Evolutionary conservation across 2,888 invertebrate genomes (phyloP), one percentile per base, ranked within the genome.

Genomic region (Trissolcus japonicus): DNA sequence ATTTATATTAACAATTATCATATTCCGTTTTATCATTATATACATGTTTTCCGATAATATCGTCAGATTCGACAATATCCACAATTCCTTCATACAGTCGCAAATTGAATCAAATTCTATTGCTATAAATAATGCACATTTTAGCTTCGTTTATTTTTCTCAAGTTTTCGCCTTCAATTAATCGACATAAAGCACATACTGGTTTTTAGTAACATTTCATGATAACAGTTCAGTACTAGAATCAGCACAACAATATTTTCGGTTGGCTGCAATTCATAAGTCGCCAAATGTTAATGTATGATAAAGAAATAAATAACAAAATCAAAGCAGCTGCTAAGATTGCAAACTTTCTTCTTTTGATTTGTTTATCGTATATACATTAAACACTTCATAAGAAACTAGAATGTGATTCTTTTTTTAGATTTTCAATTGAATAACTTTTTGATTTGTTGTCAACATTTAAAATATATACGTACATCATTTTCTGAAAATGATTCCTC

Each of bases 301-400:
- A 35, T n/a, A 35, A 35, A 35, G 6, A 1, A 35, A 35, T 35
- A 1, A 35, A 35, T 6, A 35, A 35, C 9, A 9, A 35, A 35
- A 35, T 11, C 2, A 35, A 11, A 35, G 35, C 11, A 35, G 35
- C 11, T 35, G 35, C 35, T 35, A 35, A 25, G 6, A 35, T 35
- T 9, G 35, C 35, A 35, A 35, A 11, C 9, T 11, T 1, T 35
- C 6, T 2, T 35, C 46, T n/a, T 16, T 46, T 46, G 14, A 7
- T 14, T 46, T 46, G 46, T 14, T 16, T 14, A 7, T 48, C 6
- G 16, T 60, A 60, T 60, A 7, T 35, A 61, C 51, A 61, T 14
- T 46, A 17, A 35, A 35, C 11, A 6, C 19, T 35, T 35, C 35
- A 35, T 61, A 57, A 41, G 48, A 63, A 71, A 71, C 46, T 71